phyloP scores from a whole-genome alignment of 2,113 vertebrate genomes.

The Muntiacus muntjak region DNA sequence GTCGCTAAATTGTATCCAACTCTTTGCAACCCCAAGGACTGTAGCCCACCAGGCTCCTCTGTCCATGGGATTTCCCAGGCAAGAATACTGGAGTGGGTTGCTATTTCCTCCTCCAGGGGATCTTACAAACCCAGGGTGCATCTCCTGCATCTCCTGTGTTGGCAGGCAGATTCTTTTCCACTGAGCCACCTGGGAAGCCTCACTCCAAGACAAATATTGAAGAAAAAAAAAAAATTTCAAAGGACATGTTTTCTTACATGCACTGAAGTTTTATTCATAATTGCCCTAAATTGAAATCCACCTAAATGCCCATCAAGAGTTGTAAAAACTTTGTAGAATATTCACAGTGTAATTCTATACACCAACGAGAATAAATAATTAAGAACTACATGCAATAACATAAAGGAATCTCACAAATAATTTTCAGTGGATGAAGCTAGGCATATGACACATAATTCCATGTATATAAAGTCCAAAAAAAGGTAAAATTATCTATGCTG shows the following conservation, averaged over 20 bases:
- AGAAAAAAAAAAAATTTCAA: background rate
- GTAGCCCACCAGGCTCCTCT: background rate
- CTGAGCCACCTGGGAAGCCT: background rate
- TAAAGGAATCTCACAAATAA: background rate
- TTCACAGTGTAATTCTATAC: background rate
- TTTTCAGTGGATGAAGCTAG: background rate
- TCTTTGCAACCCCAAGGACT: background rate
- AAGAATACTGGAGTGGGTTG: background rate
- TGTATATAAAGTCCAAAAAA: background rate
- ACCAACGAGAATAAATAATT: background rate
- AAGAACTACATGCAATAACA: background rate
- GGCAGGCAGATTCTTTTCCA: background rate
- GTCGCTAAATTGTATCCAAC: background rate
- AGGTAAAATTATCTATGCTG: background rate
- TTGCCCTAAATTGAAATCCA: background rate
- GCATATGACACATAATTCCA: background rate
- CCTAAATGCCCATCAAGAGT: background rate
- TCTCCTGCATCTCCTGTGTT: background rate
- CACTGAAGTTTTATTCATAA: background rate
- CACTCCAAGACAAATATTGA: background rate
- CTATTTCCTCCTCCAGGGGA: background rate
- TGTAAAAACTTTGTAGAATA: constrained; percentile 21
- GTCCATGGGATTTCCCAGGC: background rate
- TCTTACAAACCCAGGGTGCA: background rate
- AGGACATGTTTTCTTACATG: background rate